Base-by-base conservation (phyloP, 1,140 invertebrate genomes). In the Zaprionus camerounensis region DNA sequence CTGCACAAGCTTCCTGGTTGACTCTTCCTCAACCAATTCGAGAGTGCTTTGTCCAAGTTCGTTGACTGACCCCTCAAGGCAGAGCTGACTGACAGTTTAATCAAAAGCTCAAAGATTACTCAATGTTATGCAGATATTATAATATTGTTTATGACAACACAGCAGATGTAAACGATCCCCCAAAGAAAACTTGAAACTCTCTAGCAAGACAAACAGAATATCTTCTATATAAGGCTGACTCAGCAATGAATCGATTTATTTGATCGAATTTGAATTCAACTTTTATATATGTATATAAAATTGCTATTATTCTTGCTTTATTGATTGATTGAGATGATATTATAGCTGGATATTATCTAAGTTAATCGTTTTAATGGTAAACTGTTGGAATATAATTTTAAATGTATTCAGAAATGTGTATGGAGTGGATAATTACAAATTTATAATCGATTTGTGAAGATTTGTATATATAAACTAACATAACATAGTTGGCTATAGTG, bases 21-120 rank as follows among this genome's bases (percentile, higher is more conserved):
- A 12, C 36, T 34, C 31, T 0, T 41, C 13, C 15, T 55, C 34
- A 44, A 53, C 46, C 51, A 24, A 51, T 2, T 41, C 26, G 11
- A 67, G 41, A n/a, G n/a, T 26, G 57, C 64, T 56, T 65, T 66
- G 62, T 66, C n/a, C 31, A 69, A 51, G 74, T 67, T 76, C 74
- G 31, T 62, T 76, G 74, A 67, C 73, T 61, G 34, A 5, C 26
- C 17, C 13, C 24, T 53, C 17, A 13, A 24, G 28, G 12, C 15
- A 15, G 5, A 41, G 38, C 46, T 11, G 20, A 13, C 20, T 51
- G 11, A 51, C 46, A 7, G 3, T 22, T 51, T 13, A 22, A 51
- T 51, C 46, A 13, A 51, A 20, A 24, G 46, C 46, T 24, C 1
- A 13, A 7, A 22, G 46, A 20, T 51, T 51, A 20, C 17, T 22